phyloP scores from a whole-genome alignment of 2,113 vertebrate species.

The Tringa solitaria region DNA sequence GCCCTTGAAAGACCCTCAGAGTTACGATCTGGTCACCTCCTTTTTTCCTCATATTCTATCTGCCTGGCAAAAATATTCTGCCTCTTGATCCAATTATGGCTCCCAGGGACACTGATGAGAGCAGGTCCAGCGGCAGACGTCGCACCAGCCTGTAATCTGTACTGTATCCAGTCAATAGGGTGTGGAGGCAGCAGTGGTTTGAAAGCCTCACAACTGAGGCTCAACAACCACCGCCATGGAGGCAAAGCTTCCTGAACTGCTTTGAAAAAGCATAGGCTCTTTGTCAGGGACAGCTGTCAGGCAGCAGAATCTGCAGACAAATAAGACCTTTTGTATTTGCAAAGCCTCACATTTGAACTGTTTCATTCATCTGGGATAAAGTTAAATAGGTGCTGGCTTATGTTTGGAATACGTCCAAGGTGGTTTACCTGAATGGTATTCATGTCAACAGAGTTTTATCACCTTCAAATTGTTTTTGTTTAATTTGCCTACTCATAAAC shows the following conservation, averaged over 20 bases:
- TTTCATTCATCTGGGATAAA: neutral
- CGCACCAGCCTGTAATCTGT: neutral
- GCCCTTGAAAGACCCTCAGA: neutral
- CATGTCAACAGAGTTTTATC: conserved; percentile 29
- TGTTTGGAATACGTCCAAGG: conserved; percentile 6
- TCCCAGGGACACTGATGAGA: neutral
- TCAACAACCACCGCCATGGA: neutral
- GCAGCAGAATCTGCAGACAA: neutral
- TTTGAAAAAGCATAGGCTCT: neutral
- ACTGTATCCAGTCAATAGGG: no score
- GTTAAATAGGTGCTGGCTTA: neutral
- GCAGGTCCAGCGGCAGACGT: accelerated
- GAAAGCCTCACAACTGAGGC: neutral
- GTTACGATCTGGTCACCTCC: accelerated
- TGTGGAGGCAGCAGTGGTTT: accelerated
- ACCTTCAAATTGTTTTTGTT: conserved; percentile 25
- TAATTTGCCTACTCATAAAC: neutral
- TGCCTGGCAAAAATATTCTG: neutral
- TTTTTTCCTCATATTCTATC: neutral
- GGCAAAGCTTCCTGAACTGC: neutral
- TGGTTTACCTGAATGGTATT: conserved; percentile 22
- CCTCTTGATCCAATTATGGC: neutral
- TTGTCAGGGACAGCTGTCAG: neutral
- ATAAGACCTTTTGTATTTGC: neutral
- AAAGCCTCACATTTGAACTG: neutral